Base-by-base conservation (phyloP, 2,113 vertebrate genomes). In the Passer domesticus region DNA sequence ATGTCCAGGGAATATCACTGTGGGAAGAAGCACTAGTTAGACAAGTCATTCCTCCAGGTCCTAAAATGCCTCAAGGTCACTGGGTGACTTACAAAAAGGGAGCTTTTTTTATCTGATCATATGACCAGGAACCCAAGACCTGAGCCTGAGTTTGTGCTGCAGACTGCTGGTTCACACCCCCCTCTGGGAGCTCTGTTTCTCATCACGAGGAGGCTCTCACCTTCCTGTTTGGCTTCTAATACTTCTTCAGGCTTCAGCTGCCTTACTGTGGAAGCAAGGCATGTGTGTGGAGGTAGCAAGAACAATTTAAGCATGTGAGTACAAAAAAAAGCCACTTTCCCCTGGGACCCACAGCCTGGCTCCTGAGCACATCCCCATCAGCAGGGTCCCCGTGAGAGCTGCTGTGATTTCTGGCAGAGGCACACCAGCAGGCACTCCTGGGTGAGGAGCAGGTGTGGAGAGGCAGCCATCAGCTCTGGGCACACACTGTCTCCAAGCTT, bases 281-380 rank as follows among this genome's bases (percentile, higher is more conserved):
- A 30, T 0, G 1, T 44, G 52, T 75, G 56, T 46, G 60, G 52
- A 30, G 28, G 20, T 14, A 28, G 28, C 19, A 47, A 44, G 47
- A 31, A 9, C 20, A 41, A 21, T 50, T 74, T 27, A 52, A 63
- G 21, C 30, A 33, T 15, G 25, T 50, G 49, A 76, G 33, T 76
- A 59, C 16, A 55, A 43, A 27, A 59, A 90, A 59, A 2, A 41
- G 41, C 4, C 1, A 0, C 53, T 47, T 37, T 64, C 6, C 39
- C 14, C 27, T 39, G 28, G 31, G 66, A n/a, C 25, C 15, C 44
- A 60, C 20, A 69, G 33, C 35, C 69, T 86, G 76, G 22, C 25
- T 72, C 33, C 43, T 55, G 67, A 63, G 27, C 17, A 10, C 2
- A 1, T 47, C 28, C 70, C 33, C 0, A 0, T 30, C 46, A 44